Conservation (phyloP, 2,888 invertebrate genomes). For the Operophtera brumata region DNA sequence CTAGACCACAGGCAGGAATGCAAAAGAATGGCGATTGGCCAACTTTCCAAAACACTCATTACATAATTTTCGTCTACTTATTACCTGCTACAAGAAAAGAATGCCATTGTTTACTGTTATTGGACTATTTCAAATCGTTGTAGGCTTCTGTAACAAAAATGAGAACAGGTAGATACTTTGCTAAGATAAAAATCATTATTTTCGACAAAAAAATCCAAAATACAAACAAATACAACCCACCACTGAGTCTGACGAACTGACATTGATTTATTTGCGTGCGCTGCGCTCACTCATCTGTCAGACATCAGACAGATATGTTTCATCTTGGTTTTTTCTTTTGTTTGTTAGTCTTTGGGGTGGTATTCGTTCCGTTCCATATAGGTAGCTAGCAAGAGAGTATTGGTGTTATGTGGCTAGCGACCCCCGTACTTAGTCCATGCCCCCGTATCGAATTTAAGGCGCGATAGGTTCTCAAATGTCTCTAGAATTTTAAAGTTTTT, state of each 20-base stretch:
- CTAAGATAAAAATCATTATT: background rate
- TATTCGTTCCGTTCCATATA: too few relatives aligned
- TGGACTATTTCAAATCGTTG: conserved; percentile 36
- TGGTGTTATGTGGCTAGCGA: too few relatives aligned
- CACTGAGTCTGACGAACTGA: conserved; percentile 55
- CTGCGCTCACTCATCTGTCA: too few relatives aligned
- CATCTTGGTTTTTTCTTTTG: too few relatives aligned
- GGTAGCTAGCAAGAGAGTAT: too few relatives aligned
- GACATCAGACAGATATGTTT: too few relatives aligned
- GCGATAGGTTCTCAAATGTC: too few relatives aligned
- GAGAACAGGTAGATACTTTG: background rate
- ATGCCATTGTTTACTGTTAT: conserved; percentile 54
- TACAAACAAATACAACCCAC: conserved; percentile 46
- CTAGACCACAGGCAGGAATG: background rate
- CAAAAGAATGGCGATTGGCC: conserved; percentile 1
- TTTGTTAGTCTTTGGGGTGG: too few relatives aligned
- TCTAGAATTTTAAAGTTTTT: too few relatives aligned
- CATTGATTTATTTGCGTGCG: conserved; percentile 16
- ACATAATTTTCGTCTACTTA: conserved; percentile 62
- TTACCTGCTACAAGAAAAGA: conserved; percentile 65
- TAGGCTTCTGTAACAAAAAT: conserved; percentile 36
- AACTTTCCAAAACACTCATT: conserved; percentile 45
- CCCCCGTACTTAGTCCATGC: too few relatives aligned
- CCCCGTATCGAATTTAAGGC: too few relatives aligned
- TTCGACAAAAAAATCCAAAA: conserved; percentile 14